These are phyloP conservation scores for Caranx melampygus DNA, from an alignment of 2,113 vertebrate genomes.

Conservation along the genomic window DNA sequence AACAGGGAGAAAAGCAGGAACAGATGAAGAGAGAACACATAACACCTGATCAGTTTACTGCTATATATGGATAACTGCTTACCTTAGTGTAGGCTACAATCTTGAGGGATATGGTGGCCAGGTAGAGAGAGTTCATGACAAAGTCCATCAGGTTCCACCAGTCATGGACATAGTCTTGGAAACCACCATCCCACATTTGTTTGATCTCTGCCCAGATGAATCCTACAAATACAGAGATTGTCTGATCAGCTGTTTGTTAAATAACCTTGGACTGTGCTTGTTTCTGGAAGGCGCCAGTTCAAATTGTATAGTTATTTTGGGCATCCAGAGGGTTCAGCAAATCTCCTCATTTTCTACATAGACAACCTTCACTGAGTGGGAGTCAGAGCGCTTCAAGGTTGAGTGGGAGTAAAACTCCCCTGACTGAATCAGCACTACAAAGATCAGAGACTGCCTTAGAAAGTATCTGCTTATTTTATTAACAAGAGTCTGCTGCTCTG, in stretches of 20 bases:
- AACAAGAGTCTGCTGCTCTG: neutral
- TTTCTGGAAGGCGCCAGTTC: neutral
- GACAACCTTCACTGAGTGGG: neutral
- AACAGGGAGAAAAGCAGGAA: neutral
- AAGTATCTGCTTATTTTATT: neutral
- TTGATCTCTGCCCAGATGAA: conserved; percentile 99
- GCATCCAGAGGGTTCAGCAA: neutral
- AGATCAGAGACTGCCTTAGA: neutral
- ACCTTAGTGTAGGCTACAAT: conserved; percentile 97
- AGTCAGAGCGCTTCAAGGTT: neutral
- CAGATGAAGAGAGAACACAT: neutral
- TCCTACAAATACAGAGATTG: conserved; percentile 79
- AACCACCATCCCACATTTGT: conserved; percentile 99
- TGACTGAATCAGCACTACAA: neutral
- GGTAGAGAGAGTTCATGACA: conserved; percentile 99
- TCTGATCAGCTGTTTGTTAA: neutral
- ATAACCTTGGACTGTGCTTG: neutral
- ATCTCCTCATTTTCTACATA: neutral
- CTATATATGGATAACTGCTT: conserved; percentile 27
- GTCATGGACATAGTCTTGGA: conserved; percentile 98
- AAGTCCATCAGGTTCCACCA: conserved; percentile 99
- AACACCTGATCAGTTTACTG: neutral
- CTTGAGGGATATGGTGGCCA: conserved; percentile 98
- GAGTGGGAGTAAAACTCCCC: neutral
- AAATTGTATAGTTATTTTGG: neutral